Evolutionary conservation across 2,888 invertebrate species (phyloP), one percentile per base, ranked within the genome.

Genomic region (Cephus rjabovi): DNA sequence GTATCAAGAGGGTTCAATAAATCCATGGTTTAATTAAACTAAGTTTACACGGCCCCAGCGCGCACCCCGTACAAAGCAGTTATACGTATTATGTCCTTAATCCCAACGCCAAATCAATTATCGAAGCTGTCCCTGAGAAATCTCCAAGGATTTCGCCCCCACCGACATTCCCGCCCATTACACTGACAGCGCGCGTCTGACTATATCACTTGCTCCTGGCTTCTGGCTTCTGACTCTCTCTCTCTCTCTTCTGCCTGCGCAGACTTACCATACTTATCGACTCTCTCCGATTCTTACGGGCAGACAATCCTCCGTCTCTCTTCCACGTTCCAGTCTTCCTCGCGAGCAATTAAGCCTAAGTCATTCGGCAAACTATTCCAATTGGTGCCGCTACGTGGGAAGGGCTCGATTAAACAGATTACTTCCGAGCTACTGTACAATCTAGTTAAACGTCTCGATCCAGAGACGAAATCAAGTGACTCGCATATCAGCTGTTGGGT

Each of bases 11-110:
- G 82, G 82, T 83, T 85, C 89, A 87, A 90, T 90, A 90, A 90
- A 90, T 90, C 88, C 86, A 86, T 81, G 84, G 87, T 90, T 90
- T 90, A 90, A 90, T 90, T 90, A 90, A 90, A 90, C 90, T 88
- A 88, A 90, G 90, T 90, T 90, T 89, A 90, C 89, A 87, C 88
- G 87, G 85, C 85, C 86, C 82, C 81, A 79, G 73, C 74, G 73
- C 74, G 37, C 82, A 81, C 82, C 82, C 81, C 83, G 84, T 86
- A 86, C 87, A 89, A 86, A 86, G 86, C 87, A 84, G 85, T 86
- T 88, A 88, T 86, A 89, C 84, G 86, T 87, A 88, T 86, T 87
- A 87, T 85, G 86, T 83, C 82, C 86, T 84, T 88, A 88, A 90
- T 89, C 87, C 87, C 40, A 81, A 82, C 84, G 86, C 86, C 90